phyloP scores from a whole-genome alignment of 2,797 vertebrate genomes.

The Scolopax rusticola region DNA sequence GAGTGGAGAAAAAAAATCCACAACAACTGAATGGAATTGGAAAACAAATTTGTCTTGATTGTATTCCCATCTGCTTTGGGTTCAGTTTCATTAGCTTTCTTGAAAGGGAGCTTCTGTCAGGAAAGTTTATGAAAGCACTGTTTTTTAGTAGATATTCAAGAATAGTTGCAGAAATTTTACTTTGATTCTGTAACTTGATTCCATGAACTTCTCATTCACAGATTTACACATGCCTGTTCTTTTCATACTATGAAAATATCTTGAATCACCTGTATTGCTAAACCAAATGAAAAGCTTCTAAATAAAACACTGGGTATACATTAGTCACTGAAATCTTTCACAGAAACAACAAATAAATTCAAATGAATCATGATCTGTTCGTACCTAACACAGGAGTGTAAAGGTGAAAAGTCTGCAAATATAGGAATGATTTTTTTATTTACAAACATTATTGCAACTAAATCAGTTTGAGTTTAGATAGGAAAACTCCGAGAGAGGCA shows the following conservation, averaged over 20 bases:
- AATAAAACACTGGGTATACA: not conserved
- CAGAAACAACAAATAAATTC: not conserved
- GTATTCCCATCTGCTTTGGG: constrained; percentile 59
- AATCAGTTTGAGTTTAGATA: not conserved
- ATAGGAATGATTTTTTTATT: not conserved
- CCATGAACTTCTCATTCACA: not conserved
- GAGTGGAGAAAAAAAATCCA: not conserved
- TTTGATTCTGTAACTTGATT: not conserved
- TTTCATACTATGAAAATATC: not conserved
- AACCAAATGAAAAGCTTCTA: not conserved
- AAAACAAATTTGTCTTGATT: constrained; percentile 64
- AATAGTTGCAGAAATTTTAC: not conserved
- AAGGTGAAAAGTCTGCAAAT: not conserved
- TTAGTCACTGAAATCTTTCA: not conserved
- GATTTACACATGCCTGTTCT: not conserved
- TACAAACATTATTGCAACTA: not conserved
- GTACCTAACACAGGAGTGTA: not conserved
- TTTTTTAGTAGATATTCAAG: not conserved
- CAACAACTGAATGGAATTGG: constrained; percentile 37
- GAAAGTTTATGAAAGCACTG: constrained; percentile 21
- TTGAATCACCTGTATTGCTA: not conserved
- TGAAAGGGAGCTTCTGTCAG: constrained; percentile 13
- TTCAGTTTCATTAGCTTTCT: constrained; percentile 57
- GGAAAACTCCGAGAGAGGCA: not conserved
- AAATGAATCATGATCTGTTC: not conserved